Conservation (phyloP, 2,113 vertebrate species). For the Zingel zingel region DNA sequence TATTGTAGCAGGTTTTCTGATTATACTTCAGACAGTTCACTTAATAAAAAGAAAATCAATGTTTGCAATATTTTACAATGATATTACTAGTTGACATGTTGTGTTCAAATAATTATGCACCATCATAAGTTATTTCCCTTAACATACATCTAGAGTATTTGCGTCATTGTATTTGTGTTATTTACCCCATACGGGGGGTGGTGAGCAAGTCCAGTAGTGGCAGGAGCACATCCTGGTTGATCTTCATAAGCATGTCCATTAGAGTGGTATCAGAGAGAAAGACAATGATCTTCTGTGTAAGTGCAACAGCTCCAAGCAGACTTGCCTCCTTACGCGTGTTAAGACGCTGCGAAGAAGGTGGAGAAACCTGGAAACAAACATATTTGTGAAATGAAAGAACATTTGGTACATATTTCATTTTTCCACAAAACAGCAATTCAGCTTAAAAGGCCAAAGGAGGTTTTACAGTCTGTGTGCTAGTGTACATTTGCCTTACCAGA, state of each 20-base stretch:
- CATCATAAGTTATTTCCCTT: too few relatives aligned
- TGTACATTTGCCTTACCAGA: conserved; percentile 85
- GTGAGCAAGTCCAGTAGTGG: conserved; percentile 94
- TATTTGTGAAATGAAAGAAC: background rate
- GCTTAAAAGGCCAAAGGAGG: background rate
- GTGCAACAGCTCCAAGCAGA: conserved; percentile 91
- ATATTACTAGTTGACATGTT: background rate
- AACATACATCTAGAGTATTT: background rate
- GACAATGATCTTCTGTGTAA: conserved; percentile 95
- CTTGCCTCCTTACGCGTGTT: conserved; percentile 98
- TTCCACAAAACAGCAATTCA: background rate
- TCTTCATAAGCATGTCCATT: conserved; percentile 98
- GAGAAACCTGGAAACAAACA: conserved; percentile 86
- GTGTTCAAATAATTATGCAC: background rate
- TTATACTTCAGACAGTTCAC: background rate
- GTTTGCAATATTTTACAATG: background rate
- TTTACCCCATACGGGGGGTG: conserved; percentile 88
- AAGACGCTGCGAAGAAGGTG: conserved; percentile 87
- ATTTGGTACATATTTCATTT: background rate
- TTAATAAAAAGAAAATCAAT: background rate
- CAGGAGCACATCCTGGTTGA: conserved; percentile 95
- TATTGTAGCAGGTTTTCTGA: background rate
- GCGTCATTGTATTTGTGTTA: background rate
- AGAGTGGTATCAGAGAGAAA: conserved; percentile 96
- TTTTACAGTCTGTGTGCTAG: background rate